Conservation (phyloP, 2,797 vertebrate species). For the Urophycis tenuis region DNA sequence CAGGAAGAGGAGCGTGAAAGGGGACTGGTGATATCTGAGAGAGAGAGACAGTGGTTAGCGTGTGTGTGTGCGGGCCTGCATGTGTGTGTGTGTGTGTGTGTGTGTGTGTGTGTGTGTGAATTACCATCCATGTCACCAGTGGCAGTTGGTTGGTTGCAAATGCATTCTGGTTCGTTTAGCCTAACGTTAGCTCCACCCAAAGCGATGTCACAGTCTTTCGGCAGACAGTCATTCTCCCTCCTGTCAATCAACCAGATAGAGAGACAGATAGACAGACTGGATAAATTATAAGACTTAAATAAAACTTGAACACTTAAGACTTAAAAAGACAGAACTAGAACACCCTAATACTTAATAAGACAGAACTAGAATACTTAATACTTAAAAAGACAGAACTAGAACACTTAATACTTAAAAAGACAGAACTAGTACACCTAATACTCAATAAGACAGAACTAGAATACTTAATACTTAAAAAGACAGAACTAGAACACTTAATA, state of each 20-base stretch:
- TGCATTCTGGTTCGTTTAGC: conserved; percentile 32
- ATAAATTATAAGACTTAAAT: neutral
- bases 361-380: too few relatives aligned
- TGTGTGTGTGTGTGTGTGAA: neutral
- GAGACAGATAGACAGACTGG: neutral
- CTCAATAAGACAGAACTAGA: neutral
- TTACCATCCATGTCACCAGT: conserved; percentile 17
- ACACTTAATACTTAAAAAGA: too few relatives aligned
- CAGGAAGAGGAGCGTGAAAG: neutral
- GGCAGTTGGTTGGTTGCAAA: conserved; percentile 35
- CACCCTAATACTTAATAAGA: too few relatives aligned
- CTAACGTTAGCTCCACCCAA: conserved; percentile 6
- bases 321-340: too few relatives aligned
- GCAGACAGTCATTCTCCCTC: neutral
- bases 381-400: too few relatives aligned
- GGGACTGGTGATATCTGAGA: too few relatives aligned
- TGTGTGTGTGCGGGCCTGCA: neutral
- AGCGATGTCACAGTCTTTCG: neutral
- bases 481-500: neutral
- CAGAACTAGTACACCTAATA: too few relatives aligned
- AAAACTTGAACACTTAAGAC: too few relatives aligned
- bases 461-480: neutral
- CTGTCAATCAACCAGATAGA: neutral
- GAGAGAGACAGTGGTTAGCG: neutral
- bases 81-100: neutral